Evolutionary conservation across 2,888 invertebrate genomes (phyloP).

Genomic region (Petrolisthes manimaculis): DNA sequence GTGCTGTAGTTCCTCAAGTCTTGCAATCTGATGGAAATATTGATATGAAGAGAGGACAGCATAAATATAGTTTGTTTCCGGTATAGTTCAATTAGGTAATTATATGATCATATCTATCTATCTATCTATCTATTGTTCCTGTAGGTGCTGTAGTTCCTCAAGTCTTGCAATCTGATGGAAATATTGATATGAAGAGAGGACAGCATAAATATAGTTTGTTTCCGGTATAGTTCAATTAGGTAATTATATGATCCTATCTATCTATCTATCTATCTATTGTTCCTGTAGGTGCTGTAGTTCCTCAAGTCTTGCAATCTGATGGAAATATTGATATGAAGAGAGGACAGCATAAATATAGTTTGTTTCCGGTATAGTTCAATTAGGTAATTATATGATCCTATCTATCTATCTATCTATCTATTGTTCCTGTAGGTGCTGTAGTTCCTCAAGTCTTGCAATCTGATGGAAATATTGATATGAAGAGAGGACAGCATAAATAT

Average conservation of each 20-base stretch:
- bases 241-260: background rate
- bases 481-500: too few relatives aligned
- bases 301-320: constrained; percentile 69
- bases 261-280: constrained; percentile 22
- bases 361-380: background rate
- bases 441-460: constrained; percentile 71
- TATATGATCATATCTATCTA: background rate
- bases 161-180: constrained; percentile 52
- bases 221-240: background rate
- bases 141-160: constrained; percentile 71
- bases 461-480: background rate
- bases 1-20: constrained; percentile 71
- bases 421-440: constrained; percentile 64
- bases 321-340: background rate
- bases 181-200: too few relatives aligned
- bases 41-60: too few relatives aligned
- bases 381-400: background rate
- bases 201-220: too few relatives aligned
- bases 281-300: constrained; percentile 69
- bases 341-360: too few relatives aligned
- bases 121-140: constrained; percentile 38
- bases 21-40: constrained; percentile 43
- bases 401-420: background rate
- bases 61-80: too few relatives aligned
- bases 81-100: background rate